Evolutionary conservation across 2,888 invertebrate genomes (phyloP).

Genomic region (Agapostemon virescens): DNA sequence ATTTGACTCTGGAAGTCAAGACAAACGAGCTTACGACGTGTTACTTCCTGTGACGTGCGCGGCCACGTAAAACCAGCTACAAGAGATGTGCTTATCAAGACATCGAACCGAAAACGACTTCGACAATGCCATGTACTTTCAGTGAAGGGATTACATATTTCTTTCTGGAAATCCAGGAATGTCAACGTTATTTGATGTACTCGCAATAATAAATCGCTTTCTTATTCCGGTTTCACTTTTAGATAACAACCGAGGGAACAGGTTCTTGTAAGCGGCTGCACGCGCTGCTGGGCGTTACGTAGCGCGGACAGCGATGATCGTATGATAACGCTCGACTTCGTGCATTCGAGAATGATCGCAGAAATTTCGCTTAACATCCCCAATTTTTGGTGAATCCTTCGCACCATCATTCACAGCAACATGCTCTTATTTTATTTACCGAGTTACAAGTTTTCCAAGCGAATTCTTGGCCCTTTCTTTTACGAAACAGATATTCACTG

Average conservation of each 20-base stretch:
- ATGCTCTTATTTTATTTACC: background rate
- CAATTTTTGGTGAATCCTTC: slow-evolving; percentile 42
- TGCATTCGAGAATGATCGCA: slow-evolving; percentile 31
- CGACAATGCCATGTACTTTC: background rate
- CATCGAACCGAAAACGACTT: slow-evolving; percentile 7
- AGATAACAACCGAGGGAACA: slow-evolving; percentile 51
- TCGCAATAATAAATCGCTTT: slow-evolving; percentile 47
- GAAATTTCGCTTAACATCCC: slow-evolving; percentile 7
- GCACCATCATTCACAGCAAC: background rate
- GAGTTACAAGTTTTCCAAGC: too few relatives aligned
- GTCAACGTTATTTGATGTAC: slow-evolving; percentile 36
- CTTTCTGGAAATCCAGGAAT: slow-evolving; percentile 32
- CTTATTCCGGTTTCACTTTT: slow-evolving; percentile 41
- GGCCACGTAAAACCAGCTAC: background rate
- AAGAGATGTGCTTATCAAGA: slow-evolving; percentile 5
- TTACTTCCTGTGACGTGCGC: background rate
- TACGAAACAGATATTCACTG: too few relatives aligned
- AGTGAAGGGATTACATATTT: slow-evolving; percentile 3
- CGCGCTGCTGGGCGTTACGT: slow-evolving; percentile 47
- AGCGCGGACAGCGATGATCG: slow-evolving; percentile 51
- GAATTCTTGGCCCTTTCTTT: too few relatives aligned
- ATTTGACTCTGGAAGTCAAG: background rate
- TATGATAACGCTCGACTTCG: slow-evolving; percentile 42
- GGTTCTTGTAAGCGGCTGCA: slow-evolving; percentile 48
- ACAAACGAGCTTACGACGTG: background rate